These are phyloP conservation scores for Cyclophora albipunctata DNA, from an alignment of 2,888 invertebrate genomes.

Conservation along the genomic window DNA sequence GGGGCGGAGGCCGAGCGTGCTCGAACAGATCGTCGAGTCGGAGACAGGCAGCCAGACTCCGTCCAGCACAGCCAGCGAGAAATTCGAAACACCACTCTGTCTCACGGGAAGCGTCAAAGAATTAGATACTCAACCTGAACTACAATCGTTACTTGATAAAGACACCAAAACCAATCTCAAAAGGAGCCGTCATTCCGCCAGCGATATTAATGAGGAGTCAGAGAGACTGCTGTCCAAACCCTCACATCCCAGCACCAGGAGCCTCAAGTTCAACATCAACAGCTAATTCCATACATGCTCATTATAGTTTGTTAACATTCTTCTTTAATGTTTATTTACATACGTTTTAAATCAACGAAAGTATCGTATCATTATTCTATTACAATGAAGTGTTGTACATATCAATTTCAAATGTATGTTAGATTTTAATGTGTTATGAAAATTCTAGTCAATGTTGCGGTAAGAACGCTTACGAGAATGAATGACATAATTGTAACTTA, in stretches of 20 bases:
- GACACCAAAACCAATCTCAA: constrained; percentile 47
- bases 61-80: constrained; percentile 59
- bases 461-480: constrained; percentile 4
- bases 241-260: constrained; percentile 78
- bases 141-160: constrained; percentile 49
- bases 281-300: constrained; percentile 66
- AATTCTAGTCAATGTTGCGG: constrained; percentile 18
- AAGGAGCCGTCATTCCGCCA: constrained; percentile 80
- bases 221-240: constrained; percentile 72
- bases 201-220: constrained; percentile 78
- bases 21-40: constrained; percentile 65
- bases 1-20: constrained; percentile 52
- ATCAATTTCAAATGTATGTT: constrained; percentile 15
- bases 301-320: constrained; percentile 34
- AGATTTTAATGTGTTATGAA: constrained; percentile 6
- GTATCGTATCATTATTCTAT: constrained; percentile 3
- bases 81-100: constrained; percentile 43
- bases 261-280: constrained; percentile 75
- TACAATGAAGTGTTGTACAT: constrained; percentile 20
- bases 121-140: constrained; percentile 44
- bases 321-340: constrained; percentile 14
- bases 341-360: constrained; percentile 12
- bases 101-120: constrained; percentile 51
- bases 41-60: constrained; percentile 64
- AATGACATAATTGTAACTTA: constrained; percentile 5